Evolutionary conservation across 2,888 invertebrate species (phyloP), one percentile per base, ranked within the genome.

Genomic region (Nowickia ferox): DNA sequence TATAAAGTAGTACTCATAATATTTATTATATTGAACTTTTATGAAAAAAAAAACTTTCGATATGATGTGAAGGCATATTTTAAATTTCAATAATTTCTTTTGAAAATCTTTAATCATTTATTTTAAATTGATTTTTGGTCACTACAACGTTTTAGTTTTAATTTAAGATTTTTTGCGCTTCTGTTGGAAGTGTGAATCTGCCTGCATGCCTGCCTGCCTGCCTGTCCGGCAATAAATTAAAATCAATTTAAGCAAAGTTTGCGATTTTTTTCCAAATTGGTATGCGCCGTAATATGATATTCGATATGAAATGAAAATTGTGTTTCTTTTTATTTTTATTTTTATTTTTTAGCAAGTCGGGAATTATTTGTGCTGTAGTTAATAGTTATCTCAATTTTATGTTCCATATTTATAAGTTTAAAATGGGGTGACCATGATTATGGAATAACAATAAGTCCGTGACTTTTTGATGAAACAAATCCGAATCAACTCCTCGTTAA

Each of bases 211-310:
- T 59, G 40, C 19, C 40, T 53, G 61, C 48, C 68, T 69, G 55
- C 19, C 57, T 15, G 61, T n/a, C n/a, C n/a, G 76, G 71, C 71
- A 76, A 75, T 69, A 84, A 87, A 85, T 87, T 87, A 30, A 84
- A 79, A 84, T 85, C 84, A 87, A 87, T 87, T 87, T 82, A 86
- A 84, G 85, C 87, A 79, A 65, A 65, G 71, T n/a, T 84, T 71
- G 77, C 63, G 63, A 44, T 84, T 87, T 84, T 40, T 11, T 6
- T 66, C 51, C 48, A 17, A 74, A 87, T 87, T 84, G 76, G 42
- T 61, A 72, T 84, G 84, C 84, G 76, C 66, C 78, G 71, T 79
- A 84, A 81, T 81, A 74, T 22, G 84, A 84, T 68, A 80, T 44
- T 55, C 17, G 57, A 44, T 48, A 75, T 76, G 48, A 17, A 69